A percentile compares a stretch with the other conserved stretches of the same genome.
These are phyloP conservation scores for Platichthys stellatus DNA, from an alignment of 2,113 vertebrate genomes.

Conservation along the genomic window DNA sequence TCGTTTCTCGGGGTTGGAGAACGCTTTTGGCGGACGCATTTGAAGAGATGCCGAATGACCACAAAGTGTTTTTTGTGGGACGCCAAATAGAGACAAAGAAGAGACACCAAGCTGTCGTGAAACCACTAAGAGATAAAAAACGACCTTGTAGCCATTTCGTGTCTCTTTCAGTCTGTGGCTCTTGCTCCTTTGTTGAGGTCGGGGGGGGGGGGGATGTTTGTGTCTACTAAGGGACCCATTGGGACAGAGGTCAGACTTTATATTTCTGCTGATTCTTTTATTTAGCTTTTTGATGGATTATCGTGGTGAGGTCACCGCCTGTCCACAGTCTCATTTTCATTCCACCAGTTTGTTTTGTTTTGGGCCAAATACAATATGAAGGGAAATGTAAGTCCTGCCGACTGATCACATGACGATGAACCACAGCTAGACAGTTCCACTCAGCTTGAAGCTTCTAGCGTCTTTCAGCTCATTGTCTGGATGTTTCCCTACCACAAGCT, in stretches of 20 bases:
- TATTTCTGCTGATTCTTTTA: background rate
- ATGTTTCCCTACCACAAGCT: background rate
- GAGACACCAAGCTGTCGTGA: background rate
- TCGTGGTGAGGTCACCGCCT: too few relatives aligned
- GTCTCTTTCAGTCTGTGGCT: background rate
- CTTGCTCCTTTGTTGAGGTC: background rate
- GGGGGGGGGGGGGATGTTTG: background rate
- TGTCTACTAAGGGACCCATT: background rate
- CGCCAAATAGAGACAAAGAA: too few relatives aligned
- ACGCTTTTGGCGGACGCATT: too few relatives aligned
- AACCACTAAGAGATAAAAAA: background rate
- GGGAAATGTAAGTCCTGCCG: too few relatives aligned
- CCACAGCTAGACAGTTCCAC: background rate
- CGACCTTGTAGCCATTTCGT: background rate
- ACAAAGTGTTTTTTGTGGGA: background rate
- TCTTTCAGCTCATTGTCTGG: background rate
- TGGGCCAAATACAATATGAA: too few relatives aligned
- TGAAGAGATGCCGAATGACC: background rate
- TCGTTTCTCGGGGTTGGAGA: too few relatives aligned
- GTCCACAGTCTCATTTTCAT: background rate
- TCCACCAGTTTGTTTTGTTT: too few relatives aligned
- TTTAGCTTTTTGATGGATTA: too few relatives aligned
- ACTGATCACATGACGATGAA: background rate
- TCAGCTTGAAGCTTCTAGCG: background rate
- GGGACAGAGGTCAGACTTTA: background rate